phyloP scores from a whole-genome alignment of 1,140 invertebrate genomes.

The Drosophila ambigua region DNA sequence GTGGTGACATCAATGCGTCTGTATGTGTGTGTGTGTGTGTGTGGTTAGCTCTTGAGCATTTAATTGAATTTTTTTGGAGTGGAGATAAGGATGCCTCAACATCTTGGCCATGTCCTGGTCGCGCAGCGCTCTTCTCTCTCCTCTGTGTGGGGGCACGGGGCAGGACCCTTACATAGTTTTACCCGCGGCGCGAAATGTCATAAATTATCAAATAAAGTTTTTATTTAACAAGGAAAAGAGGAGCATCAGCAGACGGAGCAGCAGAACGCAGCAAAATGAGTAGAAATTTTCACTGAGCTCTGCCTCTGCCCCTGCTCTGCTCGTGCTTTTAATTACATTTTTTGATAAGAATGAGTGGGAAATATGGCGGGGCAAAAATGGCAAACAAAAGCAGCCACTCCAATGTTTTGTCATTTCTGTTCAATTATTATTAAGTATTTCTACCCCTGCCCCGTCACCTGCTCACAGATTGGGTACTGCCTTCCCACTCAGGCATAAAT shows the following conservation, averaged over 20 bases:
- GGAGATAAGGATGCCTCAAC: constrained; percentile 42
- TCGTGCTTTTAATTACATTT: constrained; percentile 49
- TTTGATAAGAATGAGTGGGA: constrained; percentile 30
- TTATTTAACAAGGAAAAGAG: constrained; percentile 52
- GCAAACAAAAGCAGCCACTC: constrained; percentile 14
- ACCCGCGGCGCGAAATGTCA: constrained; percentile 59
- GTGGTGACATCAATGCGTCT: constrained; percentile 49
- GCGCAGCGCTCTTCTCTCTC: neutral
- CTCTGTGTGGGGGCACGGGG: too few relatives aligned
- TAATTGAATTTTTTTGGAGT: constrained; percentile 69
- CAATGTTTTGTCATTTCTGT: constrained; percentile 20
- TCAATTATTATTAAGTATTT: constrained; percentile 40
- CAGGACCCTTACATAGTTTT: constrained; percentile 56
- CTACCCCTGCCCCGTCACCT: neutral
- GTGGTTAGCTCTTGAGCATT: constrained; percentile 70
- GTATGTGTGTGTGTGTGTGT: constrained; percentile 42
- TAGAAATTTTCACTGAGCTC: constrained; percentile 18
- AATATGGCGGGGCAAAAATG: constrained; percentile 14
- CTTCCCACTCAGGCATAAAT: constrained; percentile 23
- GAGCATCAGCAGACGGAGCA: neutral
- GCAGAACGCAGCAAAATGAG: neutral
- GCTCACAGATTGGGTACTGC: neutral
- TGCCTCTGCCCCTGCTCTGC: neutral
- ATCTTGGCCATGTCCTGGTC: constrained; percentile 54
- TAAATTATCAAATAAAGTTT: constrained; percentile 75